phyloP scores from a whole-genome alignment of 2,888 invertebrate genomes.

The Chymomyza fuscimana region DNA sequence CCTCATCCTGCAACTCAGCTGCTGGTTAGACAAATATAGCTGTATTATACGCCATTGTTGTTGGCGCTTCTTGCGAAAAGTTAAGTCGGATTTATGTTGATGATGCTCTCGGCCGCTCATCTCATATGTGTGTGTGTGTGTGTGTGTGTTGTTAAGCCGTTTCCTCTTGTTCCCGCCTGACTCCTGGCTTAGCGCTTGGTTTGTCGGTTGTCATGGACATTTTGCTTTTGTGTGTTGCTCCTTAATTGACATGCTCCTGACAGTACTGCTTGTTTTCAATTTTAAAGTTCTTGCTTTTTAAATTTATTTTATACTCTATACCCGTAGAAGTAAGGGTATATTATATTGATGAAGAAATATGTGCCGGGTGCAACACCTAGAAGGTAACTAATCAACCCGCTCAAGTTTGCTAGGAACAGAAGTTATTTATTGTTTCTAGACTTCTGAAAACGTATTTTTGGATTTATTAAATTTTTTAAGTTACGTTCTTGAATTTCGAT shows the following conservation, averaged over 20 bases:
- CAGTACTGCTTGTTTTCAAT: slow-evolving; percentile 8
- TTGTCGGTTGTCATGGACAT: slow-evolving; percentile 13
- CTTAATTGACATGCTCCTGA: slow-evolving; percentile 59
- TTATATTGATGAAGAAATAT: too few species aligned
- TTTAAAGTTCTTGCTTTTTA: neutral
- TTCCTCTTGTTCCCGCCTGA: neutral
- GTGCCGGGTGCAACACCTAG: too few species aligned
- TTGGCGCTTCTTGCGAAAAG: slow-evolving; percentile 47
- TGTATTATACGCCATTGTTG: neutral
- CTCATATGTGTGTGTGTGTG: neutral
- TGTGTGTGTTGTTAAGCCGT: neutral
- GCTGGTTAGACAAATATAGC: neutral
- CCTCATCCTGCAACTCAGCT: neutral
- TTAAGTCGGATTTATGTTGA: slow-evolving; percentile 74
- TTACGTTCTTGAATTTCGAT: too few species aligned
- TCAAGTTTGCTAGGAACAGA: too few species aligned
- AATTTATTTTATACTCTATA: neutral
- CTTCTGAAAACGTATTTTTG: too few species aligned
- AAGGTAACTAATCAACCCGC: too few species aligned
- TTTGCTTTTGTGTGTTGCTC: slow-evolving; percentile 43
- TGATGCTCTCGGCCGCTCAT: slow-evolving; percentile 29
- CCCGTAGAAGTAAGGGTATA: too few species aligned
- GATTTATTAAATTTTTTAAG: too few species aligned
- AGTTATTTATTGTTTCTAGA: too few species aligned
- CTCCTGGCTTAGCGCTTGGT: slow-evolving; percentile 5